These are phyloP conservation scores for Chloropsis cyanopogon DNA, from an alignment of 2,113 vertebrate genomes.

Conservation along the genomic window DNA sequence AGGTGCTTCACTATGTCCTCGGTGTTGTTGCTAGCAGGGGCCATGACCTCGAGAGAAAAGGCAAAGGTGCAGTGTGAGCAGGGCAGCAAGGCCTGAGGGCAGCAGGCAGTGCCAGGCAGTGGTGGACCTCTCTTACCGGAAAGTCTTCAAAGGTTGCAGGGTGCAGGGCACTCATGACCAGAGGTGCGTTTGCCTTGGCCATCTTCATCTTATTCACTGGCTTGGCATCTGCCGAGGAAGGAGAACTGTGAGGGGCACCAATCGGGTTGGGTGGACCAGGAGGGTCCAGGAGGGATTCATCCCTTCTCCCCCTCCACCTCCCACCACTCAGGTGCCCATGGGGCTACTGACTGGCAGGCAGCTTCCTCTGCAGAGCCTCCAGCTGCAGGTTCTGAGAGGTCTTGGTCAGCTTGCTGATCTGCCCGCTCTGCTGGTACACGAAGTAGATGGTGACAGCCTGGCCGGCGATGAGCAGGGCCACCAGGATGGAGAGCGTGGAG, in stretches of 20 bases:
- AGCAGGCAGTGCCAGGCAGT: background rate
- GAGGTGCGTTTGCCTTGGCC: conserved; percentile 61
- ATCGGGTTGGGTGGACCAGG: accelerated
- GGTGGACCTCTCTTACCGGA: background rate
- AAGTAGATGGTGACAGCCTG: conserved; percentile 88
- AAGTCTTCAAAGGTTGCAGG: background rate
- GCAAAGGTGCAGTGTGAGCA: background rate
- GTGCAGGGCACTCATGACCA: conserved; percentile 55
- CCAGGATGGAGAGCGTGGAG: conserved; percentile 80
- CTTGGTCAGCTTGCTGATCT: conserved; percentile 79
- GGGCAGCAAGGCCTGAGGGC: background rate
- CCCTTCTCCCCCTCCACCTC: background rate
- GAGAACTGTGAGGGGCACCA: accelerated
- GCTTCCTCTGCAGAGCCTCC: conserved; percentile 70
- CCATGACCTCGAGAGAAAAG: background rate
- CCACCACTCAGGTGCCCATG: accelerated
- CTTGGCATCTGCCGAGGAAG: conserved; percentile 11
- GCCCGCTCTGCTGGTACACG: conserved; percentile 79
- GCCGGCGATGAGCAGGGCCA: conserved; percentile 83
- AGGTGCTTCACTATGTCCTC: conserved; percentile 82
- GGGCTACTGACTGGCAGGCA: conserved; percentile 70
- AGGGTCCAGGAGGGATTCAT: accelerated
- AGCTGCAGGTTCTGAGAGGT: conserved; percentile 74
- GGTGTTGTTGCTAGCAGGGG: conserved; percentile 67
- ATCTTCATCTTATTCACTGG: conserved; percentile 58